These are phyloP conservation scores for Montipora efflorescens DNA, from an alignment of 64 coral and sea anemone genomes.

Conservation along the genomic window DNA sequence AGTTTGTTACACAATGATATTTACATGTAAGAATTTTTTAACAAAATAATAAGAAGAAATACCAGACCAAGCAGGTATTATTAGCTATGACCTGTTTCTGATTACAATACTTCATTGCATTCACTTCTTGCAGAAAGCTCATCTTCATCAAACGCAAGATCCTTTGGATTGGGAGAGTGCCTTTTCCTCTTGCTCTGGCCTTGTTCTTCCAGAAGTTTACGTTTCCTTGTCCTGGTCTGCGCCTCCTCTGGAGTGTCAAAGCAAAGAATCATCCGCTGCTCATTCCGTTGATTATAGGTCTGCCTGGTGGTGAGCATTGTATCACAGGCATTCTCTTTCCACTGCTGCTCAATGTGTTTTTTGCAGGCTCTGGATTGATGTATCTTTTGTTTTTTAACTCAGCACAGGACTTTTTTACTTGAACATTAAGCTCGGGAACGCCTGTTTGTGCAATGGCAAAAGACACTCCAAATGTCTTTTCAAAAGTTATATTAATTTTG, in stretches of 20 bases:
- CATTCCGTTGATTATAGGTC: constrained; percentile 17
- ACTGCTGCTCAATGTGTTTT: background rate
- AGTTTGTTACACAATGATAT: background rate
- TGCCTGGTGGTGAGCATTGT: constrained; percentile 5
- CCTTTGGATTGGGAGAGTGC: background rate
- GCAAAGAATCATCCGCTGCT: constrained; percentile 1
- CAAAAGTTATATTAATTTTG: constrained; percentile 16
- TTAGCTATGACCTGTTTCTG: background rate
- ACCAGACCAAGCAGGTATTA: background rate
- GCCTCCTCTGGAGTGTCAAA: constrained; percentile 16
- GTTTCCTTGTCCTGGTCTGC: background rate
- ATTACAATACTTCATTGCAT: constrained; percentile 17
- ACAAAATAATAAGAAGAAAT: background rate
- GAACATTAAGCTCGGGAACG: constrained; percentile 19
- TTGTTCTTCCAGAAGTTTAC: constrained; percentile 1
- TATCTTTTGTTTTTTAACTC: constrained; percentile 26
- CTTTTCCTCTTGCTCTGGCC: constrained; percentile 7
- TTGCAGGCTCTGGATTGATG: constrained; percentile 9
- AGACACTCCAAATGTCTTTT: constrained; percentile 9
- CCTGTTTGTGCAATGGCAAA: constrained; percentile 21
- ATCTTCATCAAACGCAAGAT: constrained; percentile 26
- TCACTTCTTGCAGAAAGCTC: constrained; percentile 31
- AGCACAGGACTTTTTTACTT: constrained; percentile 17
- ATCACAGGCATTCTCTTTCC: background rate
- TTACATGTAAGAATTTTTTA: background rate